These are phyloP conservation scores for Xanthia togata DNA, from an alignment of 2,888 invertebrate species.

Conservation along the genomic window DNA sequence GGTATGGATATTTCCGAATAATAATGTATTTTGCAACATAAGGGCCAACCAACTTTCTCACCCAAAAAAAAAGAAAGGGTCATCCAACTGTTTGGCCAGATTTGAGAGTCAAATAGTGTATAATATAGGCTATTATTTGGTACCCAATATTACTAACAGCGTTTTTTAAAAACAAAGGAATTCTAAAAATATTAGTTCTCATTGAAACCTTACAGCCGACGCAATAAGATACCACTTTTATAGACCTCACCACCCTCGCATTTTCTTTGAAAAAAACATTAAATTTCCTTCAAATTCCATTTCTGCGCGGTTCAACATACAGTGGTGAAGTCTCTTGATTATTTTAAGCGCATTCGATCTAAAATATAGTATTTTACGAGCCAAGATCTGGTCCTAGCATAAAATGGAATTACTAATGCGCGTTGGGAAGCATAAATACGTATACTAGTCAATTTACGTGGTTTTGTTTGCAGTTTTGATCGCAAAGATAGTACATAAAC, in stretches of 20 bases:
- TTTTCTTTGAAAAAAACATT: conserved; percentile 6
- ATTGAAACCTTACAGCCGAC: conserved; percentile 36
- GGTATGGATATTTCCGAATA: neutral
- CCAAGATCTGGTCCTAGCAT: conserved; percentile 53
- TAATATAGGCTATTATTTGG: neutral
- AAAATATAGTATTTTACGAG: conserved; percentile 61
- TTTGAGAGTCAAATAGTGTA: neutral
- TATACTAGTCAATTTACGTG: conserved; percentile 45
- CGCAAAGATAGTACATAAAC: conserved; percentile 21
- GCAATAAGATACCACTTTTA: conserved; percentile 11
- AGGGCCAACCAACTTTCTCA: no score
- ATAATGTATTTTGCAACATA: neutral
- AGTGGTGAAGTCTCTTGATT: conserved; percentile 54
- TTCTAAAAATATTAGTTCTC: conserved; percentile 12
- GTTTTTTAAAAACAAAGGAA: conserved; percentile 22
- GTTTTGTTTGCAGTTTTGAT: conserved; percentile 56
- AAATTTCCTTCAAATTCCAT: conserved; percentile 6
- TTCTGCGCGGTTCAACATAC: conserved; percentile 46
- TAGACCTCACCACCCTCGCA: conserved; percentile 21
- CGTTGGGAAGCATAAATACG: conserved; percentile 45
- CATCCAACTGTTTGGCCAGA: no score
- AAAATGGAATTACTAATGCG: conserved; percentile 59
- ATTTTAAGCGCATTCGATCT: conserved; percentile 57
- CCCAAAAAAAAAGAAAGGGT: no score
- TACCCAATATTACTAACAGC: neutral